Evolutionary conservation across 1,140 invertebrate species (phyloP), one percentile per base, ranked within the genome.

Genomic region (Zaprionus taronus): DNA sequence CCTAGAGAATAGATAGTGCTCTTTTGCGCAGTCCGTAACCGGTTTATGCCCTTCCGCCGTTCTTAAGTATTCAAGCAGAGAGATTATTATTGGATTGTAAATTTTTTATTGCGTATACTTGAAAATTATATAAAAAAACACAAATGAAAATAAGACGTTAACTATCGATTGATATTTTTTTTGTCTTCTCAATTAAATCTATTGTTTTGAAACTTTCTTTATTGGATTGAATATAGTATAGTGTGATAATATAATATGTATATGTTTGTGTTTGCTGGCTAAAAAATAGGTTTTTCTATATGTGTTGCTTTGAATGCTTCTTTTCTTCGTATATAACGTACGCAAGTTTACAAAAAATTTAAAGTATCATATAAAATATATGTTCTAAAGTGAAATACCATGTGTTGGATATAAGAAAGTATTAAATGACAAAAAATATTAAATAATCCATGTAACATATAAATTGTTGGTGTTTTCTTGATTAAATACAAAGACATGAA

Each of bases 141-240:
- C 61, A 51, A 71, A 61, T 62, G 61, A 69, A 72, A 81, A 72
- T 65, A 62, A 86, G 71, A 76, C n/a, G 44, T 31, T 55, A 71
- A 51, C 34, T 47, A 17, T 55, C 36, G 20, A 65, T 63, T 81
- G 38, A 20, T 72, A 49, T 47, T 47, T 15, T 69, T 53, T 24
- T 58, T 64, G 66, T 72, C 7, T 17, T 36, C 51, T 41, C 22
- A 72, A 5, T 78, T 58, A 44, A 84, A 84, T 87, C 84, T 89
- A 89, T 89, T 87, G 81, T 53, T 79, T 83, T 80, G 44, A 80
- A 82, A 41, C 36, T 78, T 75, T 89, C 73, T 87, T 81, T 65
- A 81, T 78, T 72, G 55, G 28, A 60, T 68, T 68, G 58, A 69
- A 77, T 80, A 80, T 60, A 62, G 71, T 41, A 69, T 70, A 57